phyloP scores from a whole-genome alignment of 2,113 vertebrate species.

The Pyxicephalus adspersus region DNA sequence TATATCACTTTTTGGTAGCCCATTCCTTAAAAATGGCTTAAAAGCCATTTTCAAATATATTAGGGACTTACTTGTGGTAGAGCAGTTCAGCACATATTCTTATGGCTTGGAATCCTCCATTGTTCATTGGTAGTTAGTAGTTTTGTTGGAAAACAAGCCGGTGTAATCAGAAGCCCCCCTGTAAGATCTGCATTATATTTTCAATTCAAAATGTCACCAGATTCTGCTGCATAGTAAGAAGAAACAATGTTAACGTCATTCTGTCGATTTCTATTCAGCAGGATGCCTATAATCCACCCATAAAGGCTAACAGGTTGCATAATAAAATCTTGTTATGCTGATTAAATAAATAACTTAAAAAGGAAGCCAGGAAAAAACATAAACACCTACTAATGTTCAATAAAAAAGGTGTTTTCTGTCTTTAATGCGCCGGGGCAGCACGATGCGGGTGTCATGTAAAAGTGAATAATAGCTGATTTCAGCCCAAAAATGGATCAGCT shows the following conservation, averaged over 20 bases:
- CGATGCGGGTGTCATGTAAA: slow-evolving; percentile 20
- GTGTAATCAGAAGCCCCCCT: too few relatives aligned
- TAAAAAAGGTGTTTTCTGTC: slow-evolving; percentile 37
- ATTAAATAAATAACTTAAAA: slow-evolving; percentile 31
- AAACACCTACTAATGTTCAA: slow-evolving; percentile 1
- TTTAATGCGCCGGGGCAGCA: not conserved
- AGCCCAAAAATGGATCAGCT: slow-evolving; percentile 34
- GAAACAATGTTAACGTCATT: not conserved
- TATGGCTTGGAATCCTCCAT: too few relatives aligned
- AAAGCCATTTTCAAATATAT: too few relatives aligned
- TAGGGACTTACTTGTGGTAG: too few relatives aligned
- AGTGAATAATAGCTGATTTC: slow-evolving; percentile 35
- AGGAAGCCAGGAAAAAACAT: not conserved
- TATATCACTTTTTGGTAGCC: too few relatives aligned
- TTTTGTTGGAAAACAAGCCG: too few relatives aligned
- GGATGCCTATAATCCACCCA: not conserved
- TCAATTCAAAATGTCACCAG: not conserved
- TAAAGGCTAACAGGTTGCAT: not conserved
- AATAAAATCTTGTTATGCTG: slow-evolving; percentile 3
- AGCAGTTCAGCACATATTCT: too few relatives aligned
- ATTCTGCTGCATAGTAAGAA: not conserved
- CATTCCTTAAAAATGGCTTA: too few relatives aligned
- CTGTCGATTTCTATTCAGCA: not conserved
- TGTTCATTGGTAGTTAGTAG: too few relatives aligned
- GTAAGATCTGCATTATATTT: too few relatives aligned